Evolutionary conservation across 2,113 vertebrate species (phyloP).

Genomic region (Platysternon megacephalum): DNA sequence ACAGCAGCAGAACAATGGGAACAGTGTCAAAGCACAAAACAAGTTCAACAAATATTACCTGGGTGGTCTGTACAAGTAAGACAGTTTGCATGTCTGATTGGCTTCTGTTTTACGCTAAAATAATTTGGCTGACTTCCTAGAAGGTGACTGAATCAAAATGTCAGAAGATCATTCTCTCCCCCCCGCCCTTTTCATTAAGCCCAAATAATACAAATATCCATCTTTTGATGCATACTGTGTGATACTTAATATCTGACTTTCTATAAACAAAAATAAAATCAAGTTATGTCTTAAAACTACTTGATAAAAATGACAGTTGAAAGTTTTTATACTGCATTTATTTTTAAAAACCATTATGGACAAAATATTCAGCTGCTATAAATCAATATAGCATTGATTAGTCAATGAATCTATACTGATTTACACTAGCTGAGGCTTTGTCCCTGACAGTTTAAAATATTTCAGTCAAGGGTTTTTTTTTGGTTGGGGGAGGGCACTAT

Average conservation of each 20-base stretch:
- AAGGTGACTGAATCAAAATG: background rate
- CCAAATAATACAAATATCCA: constrained; percentile 2
- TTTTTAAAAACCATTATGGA: background rate
- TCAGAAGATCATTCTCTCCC: background rate
- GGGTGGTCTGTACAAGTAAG: background rate
- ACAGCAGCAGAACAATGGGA: constrained; percentile 1
- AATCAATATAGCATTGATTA: background rate
- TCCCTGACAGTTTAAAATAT: background rate
- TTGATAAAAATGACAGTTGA: background rate
- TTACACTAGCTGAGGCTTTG: background rate
- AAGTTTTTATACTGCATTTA: background rate
- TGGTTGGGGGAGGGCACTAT: background rate
- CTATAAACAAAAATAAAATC: background rate
- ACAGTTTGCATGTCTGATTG: background rate
- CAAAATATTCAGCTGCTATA: background rate
- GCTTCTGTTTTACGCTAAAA: constrained; percentile 33
- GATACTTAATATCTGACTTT: background rate
- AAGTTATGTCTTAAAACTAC: background rate
- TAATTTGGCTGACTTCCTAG: constrained; percentile 33
- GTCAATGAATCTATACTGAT: background rate
- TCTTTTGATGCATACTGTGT: background rate
- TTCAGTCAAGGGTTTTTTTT: background rate
- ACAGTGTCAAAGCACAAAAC: background rate
- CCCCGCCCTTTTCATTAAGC: background rate
- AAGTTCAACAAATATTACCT: background rate